Conservation (phyloP, 2,797 vertebrate genomes). For the Mallotus villosus region DNA sequence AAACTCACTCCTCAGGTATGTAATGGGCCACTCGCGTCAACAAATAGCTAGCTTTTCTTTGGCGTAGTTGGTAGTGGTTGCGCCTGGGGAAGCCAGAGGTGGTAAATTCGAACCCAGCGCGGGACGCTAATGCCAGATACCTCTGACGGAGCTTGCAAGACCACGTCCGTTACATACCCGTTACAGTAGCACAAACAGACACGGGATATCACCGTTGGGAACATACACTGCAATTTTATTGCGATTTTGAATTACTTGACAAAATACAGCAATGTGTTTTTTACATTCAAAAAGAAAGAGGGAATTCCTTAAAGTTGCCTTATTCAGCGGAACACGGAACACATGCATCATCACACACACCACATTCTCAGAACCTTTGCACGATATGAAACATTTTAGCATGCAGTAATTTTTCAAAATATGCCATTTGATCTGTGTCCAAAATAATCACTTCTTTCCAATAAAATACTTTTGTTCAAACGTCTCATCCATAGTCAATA, state of each 20-base stretch:
- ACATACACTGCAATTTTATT: conserved; percentile 73
- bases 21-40: too few species aligned
- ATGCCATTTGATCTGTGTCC: conserved; percentile 33
- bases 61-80: too few species aligned
- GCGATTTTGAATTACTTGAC: conserved; percentile 70
- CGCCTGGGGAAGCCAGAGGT: too few species aligned
- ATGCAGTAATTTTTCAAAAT: conserved; percentile 66
- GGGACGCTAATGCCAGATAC: too few species aligned
- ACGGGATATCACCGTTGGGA: conserved; percentile 14
- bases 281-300: conserved; percentile 64
- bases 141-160: too few species aligned
- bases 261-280: conserved; percentile 66
- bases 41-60: too few species aligned
- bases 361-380: conserved; percentile 63
- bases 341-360: conserved; percentile 66
- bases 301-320: conserved; percentile 46
- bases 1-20: too few species aligned
- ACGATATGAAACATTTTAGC: conserved; percentile 45
- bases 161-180: too few species aligned
- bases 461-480: conserved; percentile 44
- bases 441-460: background rate
- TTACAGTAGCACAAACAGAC: background rate
- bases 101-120: too few species aligned
- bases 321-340: conserved; percentile 55
- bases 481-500: conserved; percentile 43